Conservation (phyloP, 2,113 vertebrate species). For the Oncorhynchus gorbuscha region DNA sequence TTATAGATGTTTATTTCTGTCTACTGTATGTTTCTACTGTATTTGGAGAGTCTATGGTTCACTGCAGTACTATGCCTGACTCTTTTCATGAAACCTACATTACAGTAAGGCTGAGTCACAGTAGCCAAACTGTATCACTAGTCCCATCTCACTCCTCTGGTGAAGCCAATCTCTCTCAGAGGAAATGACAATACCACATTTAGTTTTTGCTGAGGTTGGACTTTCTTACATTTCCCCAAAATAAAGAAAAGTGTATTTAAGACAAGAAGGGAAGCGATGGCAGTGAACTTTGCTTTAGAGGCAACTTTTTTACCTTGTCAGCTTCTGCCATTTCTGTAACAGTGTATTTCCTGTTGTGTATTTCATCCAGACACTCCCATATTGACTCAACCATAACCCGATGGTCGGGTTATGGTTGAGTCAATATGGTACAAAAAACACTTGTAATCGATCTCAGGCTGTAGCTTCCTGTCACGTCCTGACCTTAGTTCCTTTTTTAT, state of each 20-base stretch:
- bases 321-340: constrained; percentile 4
- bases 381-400: background rate
- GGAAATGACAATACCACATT: constrained; percentile 58
- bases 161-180: constrained; percentile 20
- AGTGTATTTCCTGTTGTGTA: constrained; percentile 25
- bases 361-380: background rate
- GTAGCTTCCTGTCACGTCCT: background rate
- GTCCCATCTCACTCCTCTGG: background rate
- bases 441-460: background rate
- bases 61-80: background rate
- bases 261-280: constrained; percentile 49
- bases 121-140: no score
- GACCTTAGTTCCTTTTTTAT: no score
- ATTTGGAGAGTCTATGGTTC: background rate
- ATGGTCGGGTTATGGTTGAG: background rate
- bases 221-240: constrained; percentile 53
- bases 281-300: constrained; percentile 39
- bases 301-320: constrained; percentile 50
- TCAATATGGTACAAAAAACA: background rate
- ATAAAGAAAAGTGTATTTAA: constrained; percentile 40
- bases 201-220: constrained; percentile 52
- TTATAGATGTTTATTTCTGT: background rate
- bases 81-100: constrained; percentile 25
- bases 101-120: constrained; percentile 4
- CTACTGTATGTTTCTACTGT: constrained; percentile 19